phyloP scores from a whole-genome alignment of 2,797 vertebrate species.

The Salarias fasciatus region DNA sequence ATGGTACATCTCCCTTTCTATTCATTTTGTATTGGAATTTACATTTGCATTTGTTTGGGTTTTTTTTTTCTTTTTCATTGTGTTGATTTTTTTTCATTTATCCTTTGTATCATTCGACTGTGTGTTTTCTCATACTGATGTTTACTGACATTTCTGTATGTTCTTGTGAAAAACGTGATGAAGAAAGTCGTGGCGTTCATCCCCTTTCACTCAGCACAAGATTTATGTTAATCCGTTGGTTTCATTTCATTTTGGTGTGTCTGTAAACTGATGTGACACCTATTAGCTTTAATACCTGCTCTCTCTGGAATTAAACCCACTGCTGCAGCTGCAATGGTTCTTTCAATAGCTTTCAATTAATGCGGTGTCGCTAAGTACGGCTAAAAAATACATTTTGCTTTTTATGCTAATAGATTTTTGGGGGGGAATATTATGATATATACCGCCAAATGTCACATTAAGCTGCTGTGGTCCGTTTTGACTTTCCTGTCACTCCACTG shows the following conservation, averaged over 20 bases:
- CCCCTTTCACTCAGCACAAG: conserved; percentile 35
- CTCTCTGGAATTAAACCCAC: conserved; percentile 40
- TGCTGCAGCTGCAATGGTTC: conserved; percentile 6
- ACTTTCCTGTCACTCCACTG: conserved; percentile 43
- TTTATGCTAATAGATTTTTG: not conserved
- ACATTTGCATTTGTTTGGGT: too few species aligned
- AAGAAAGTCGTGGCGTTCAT: conserved; percentile 37
- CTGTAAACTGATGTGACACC: conserved; percentile 41
- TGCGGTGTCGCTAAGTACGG: conserved; percentile 4
- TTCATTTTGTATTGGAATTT: too few species aligned
- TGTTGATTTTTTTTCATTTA: conserved; percentile 4
- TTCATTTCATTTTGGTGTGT: conserved; percentile 47
- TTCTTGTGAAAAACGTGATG: conserved; percentile 36
- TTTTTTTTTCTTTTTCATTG: not conserved
- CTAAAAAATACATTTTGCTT: not conserved
- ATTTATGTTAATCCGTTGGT: conserved; percentile 54
- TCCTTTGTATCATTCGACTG: conserved; percentile 11
- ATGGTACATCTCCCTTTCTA: too few species aligned
- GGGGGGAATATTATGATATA: too few species aligned
- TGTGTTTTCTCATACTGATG: conserved; percentile 32
- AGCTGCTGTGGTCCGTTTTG: conserved; percentile 41
- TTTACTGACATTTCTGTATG: conserved; percentile 7
- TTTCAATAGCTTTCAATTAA: not conserved
- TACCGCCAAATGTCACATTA: too few species aligned
- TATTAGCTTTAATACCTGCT: conserved; percentile 46